Percentiles rank a stretch among this genome's conserved stretches.
These are phyloP conservation scores for Alcis repandata DNA, from an alignment of 2,888 invertebrate genomes.

Conservation along the genomic window DNA sequence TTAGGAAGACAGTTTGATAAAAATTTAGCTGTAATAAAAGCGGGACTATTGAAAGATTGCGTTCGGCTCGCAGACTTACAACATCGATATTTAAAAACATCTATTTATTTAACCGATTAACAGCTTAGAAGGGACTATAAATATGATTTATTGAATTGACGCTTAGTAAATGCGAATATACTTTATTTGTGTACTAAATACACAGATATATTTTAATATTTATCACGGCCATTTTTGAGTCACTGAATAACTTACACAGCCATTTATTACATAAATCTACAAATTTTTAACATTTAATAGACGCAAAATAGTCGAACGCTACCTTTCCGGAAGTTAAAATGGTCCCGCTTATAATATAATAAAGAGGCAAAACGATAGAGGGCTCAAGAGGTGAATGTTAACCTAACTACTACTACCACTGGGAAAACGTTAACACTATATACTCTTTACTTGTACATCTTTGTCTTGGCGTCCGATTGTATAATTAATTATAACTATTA, in stretches of 20 bases:
- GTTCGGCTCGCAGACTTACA: slow-evolving; percentile 39
- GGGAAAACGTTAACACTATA: slow-evolving; percentile 61
- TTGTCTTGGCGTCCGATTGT: slow-evolving; percentile 67
- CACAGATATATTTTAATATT: slow-evolving; percentile 22
- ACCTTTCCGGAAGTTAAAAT: slow-evolving; percentile 45
- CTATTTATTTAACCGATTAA: slow-evolving; percentile 26
- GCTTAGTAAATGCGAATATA: slow-evolving; percentile 32
- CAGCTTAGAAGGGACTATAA: slow-evolving; percentile 14
- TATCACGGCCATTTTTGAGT: slow-evolving; percentile 33
- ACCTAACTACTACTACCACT: slow-evolving; percentile 63
- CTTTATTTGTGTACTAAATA: slow-evolving; percentile 17
- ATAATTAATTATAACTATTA: background rate
- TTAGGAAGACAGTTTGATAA: slow-evolving; percentile 52
- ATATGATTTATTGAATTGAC: slow-evolving; percentile 40
- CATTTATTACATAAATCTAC: slow-evolving; percentile 43
- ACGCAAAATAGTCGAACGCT: slow-evolving; percentile 45
- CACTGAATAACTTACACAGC: slow-evolving; percentile 45
- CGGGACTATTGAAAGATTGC: slow-evolving; percentile 52
- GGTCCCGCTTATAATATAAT: slow-evolving; percentile 55
- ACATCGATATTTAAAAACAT: slow-evolving; percentile 37
- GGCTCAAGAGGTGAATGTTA: slow-evolving; percentile 55
- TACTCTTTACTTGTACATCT: slow-evolving; percentile 58
- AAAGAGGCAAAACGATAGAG: slow-evolving; percentile 55
- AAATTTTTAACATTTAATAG: slow-evolving; percentile 38
- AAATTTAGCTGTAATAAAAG: slow-evolving; percentile 54